A percentile compares a stretch with the other conserved stretches of the same genome.
Conservation (phyloP, 2,113 vertebrate genomes). For the Sus scrofa region DNA sequence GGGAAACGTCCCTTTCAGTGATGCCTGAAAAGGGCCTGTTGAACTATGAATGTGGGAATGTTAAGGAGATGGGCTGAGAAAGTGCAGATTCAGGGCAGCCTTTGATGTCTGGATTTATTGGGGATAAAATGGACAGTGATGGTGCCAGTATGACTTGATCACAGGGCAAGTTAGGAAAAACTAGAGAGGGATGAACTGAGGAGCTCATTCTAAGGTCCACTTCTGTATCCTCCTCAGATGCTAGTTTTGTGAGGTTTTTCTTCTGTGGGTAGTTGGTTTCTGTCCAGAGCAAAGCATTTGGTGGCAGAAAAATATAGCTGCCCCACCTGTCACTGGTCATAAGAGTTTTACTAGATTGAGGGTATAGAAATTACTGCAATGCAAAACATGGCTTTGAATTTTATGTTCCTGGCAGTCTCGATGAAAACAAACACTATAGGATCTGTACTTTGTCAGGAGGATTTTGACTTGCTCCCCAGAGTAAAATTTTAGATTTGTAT, state of each 20-base stretch:
- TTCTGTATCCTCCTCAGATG: accelerated
- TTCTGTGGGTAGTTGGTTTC: background rate
- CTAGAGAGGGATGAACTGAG: background rate
- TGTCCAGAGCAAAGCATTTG: background rate
- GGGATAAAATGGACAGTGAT: background rate
- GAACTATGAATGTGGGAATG: background rate
- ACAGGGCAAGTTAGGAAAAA: background rate
- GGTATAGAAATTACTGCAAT: background rate
- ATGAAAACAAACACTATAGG: background rate
- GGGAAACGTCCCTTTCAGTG: background rate
- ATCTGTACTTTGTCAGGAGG: conserved; percentile 4
- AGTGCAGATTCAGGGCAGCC: background rate
- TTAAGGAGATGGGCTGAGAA: background rate
- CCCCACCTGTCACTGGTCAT: too few species aligned
- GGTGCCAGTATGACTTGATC: background rate
- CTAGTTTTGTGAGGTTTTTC: background rate
- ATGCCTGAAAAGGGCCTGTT: background rate
- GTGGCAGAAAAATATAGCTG: background rate
- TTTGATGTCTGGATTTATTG: background rate
- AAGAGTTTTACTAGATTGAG: background rate
- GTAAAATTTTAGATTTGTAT: conserved; percentile 52
- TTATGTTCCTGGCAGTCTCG: background rate
- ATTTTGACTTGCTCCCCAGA: conserved; percentile 58
- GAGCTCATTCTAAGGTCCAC: background rate
- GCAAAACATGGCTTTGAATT: background rate